phyloP scores from a whole-genome alignment of 2,113 vertebrate genomes.

The Zosterops hypoxanthus region DNA sequence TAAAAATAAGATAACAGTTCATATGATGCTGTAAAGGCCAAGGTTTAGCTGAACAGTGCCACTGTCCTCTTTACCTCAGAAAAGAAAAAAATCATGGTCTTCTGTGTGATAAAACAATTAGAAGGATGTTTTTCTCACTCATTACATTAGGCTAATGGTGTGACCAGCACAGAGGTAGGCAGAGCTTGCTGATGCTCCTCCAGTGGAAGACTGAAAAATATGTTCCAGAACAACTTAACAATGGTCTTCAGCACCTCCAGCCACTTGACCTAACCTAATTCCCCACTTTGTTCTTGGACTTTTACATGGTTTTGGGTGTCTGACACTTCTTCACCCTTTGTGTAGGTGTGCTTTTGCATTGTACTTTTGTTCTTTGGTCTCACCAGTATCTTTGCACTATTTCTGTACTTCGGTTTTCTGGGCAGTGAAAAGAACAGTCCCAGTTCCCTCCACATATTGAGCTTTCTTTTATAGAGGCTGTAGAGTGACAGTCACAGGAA shows the following conservation, averaged over 20 bases:
- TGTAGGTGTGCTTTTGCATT: not conserved
- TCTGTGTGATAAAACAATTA: not conserved
- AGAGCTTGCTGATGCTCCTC: not conserved
- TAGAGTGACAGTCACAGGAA: not conserved
- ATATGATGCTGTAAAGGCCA: not conserved
- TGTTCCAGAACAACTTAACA: not conserved
- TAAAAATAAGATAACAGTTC: not conserved
- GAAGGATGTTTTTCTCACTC: not conserved
- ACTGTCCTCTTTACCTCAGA: not conserved
- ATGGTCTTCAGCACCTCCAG: not conserved
- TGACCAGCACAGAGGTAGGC: not conserved
- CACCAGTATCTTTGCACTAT: not conserved
- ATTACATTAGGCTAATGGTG: not conserved
- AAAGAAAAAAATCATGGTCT: not conserved
- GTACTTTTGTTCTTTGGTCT: not conserved
- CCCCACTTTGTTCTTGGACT: not conserved
- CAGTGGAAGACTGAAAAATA: not conserved
- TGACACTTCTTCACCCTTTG: not conserved
- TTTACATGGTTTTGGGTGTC: not conserved
- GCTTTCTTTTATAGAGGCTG: not conserved
- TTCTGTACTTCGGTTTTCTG: not conserved
- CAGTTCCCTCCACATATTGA: not conserved
- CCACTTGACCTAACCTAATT: not conserved
- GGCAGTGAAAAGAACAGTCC: not conserved
- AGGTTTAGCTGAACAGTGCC: not conserved